phyloP scores from a whole-genome alignment of 2,888 invertebrate species.

The Caenorhabditis becei region DNA sequence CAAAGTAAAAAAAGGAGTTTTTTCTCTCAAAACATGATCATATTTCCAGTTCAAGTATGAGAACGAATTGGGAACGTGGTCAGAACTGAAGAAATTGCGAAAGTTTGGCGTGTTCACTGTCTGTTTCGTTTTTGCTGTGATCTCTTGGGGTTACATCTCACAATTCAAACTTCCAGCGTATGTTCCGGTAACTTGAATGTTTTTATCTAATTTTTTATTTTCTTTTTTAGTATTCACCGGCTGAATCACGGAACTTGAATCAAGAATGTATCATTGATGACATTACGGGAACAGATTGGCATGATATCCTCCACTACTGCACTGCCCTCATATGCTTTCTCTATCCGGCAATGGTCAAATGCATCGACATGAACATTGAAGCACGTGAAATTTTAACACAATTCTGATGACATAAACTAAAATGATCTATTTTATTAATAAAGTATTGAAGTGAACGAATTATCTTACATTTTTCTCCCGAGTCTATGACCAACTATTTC shows the following conservation, averaged over 20 bases:
- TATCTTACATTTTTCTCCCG: too few relatives aligned
- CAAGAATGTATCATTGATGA: not conserved
- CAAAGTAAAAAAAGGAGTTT: not conserved
- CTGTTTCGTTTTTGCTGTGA: not conserved
- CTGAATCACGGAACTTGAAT: slow-evolving; percentile 11
- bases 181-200: not conserved
- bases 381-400: not conserved
- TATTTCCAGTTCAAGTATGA: not conserved
- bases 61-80: not conserved
- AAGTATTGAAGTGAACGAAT: too few relatives aligned
- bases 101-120: not conserved
- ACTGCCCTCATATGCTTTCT: slow-evolving; percentile 8
- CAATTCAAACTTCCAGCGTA: not conserved
- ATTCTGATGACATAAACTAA: not conserved
- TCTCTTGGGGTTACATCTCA: not conserved
- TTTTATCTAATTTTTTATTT: not conserved
- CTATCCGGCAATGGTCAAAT: not conserved
- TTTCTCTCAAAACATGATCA: not conserved
- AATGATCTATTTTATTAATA: too few relatives aligned
- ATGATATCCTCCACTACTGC: slow-evolving; percentile 8
- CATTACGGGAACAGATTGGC: slow-evolving; percentile 3
- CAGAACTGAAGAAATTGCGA: too few relatives aligned
- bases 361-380: not conserved
- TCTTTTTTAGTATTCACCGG: slow-evolving; percentile 7
- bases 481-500: too few relatives aligned